Evolutionary conservation across 2,113 vertebrate species (phyloP), one percentile per base, ranked within the genome.

Genomic region (Neotragus pygmaeus): DNA sequence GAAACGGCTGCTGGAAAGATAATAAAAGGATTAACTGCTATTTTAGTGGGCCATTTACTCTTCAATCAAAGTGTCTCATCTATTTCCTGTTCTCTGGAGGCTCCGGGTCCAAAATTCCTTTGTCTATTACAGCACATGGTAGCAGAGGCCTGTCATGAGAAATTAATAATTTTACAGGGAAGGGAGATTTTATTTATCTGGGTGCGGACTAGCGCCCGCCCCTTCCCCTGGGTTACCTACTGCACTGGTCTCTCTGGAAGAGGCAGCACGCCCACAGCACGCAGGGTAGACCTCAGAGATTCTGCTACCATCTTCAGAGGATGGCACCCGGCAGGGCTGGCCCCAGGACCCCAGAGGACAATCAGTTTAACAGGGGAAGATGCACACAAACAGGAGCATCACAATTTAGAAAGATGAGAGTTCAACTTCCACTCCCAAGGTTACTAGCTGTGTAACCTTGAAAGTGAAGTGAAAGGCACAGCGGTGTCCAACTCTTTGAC

Each of bases 41-140:
- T 99, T 99, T 99, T 99, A 99, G 99, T 99, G 95, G 98, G 99
- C 99, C 98, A 98, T 99, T 99, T 99, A 99, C 98, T 99, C 99
- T 99, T 99, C 99, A 99, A 99, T 99, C 99, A 99, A 99, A 99
- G 99, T 96, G 99, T 99, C 99, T 99, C 99, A 99, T 99, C 99
- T 99, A 99, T 99, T 99, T 99, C 99, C 99, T 99, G 99, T 98
- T 98, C 98, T 98, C 98, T 98, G 99, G 99, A 99, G 98, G 98
- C 98, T 98, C 94, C 49, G 97, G 99, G 99, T 99, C 99, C 99
- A 98, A 98, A 99, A 99, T 99, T 99, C 99, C 99, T 99, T 99
- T 99, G 99, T 99, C 99, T 99, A 99, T 99, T 99, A 98, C 99
- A 98, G 97, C 95, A 95, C 98, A 98, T 98, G 98, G 98, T 99